Conservation (phyloP, 2,888 invertebrate genomes). For the Thysanoteuthis rhombus region DNA sequence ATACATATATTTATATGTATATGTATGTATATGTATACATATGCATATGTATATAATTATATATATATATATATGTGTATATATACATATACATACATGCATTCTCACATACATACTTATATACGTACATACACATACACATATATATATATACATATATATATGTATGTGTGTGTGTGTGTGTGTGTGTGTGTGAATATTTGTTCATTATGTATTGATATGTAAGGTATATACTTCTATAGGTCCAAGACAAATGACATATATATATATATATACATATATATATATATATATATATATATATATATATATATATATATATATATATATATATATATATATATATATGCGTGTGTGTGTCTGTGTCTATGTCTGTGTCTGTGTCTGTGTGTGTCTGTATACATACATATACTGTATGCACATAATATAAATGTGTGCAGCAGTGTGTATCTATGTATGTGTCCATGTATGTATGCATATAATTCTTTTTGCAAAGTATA, state of each 20-base stretch:
- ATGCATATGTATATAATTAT: not conserved
- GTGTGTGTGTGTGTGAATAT: no score
- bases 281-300: conserved; percentile 14
- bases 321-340: not conserved
- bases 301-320: not conserved
- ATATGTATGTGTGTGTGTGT: not conserved
- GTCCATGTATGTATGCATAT: not conserved
- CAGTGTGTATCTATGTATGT: not conserved
- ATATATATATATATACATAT: no score
- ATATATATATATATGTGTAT: no score
- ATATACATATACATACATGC: no score
- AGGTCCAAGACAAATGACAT: not conserved
- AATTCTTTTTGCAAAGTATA: no score
- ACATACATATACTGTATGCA: not conserved
- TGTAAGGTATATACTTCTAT: not conserved
- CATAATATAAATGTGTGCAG: not conserved
- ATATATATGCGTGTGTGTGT: not conserved
- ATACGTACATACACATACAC: no score
- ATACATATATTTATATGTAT: not conserved
- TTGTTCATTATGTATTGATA: no score
- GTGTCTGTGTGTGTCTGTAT: not conserved
- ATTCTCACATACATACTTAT: no score
- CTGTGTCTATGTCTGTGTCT: not conserved
- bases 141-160: conserved; percentile 19
- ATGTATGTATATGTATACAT: not conserved